Base-by-base conservation (phyloP, 1,140 invertebrate species). In the Aporrectodea caliginosa region DNA sequence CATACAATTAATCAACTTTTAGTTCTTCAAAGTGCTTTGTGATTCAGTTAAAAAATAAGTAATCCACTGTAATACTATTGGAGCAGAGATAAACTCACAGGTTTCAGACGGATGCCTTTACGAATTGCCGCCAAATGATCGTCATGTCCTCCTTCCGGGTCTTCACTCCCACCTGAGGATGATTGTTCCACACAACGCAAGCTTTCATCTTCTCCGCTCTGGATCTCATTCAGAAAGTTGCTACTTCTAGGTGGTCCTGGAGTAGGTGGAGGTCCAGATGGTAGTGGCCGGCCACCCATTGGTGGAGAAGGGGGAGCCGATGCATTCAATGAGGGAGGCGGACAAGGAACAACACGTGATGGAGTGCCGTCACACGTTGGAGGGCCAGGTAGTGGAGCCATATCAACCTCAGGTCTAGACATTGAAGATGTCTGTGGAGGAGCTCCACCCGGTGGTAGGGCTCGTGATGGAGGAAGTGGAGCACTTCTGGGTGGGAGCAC, bases 311-410 rank as follows among this genome's bases (percentile, higher is more conserved):
- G 12, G n/a, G 81, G 34, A 0, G 73, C n/a, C 22, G 73, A 33
- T 33, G 2, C 33, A 32, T n/a, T 35, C n/a, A 12, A 32, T n/a
- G 30, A 33, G 12, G 30, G 73, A 2, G 30, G 30, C 0, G 34
- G 34, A 14, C 34, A 35, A 79, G 78, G 78, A 43, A 43, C 70
- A n/a, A 43, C 33, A 32, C 32, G 16, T 22, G 69, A n/a, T 6
- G 29, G 27, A 0, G 30, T 22, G 29, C 77, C n/a, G 29, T n/a
- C 68, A 30, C 31, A 29, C 30, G 22, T 22, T 1, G 73, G 73
- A 12, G 79, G 79, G 43, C 81, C 74, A 70, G 82, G 75, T 75
- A 83, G 77, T 33, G 80, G 72, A 43, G 78, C 43, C 35, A 73
- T 68, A 71, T 1, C 34, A 16, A 29, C 29, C 6, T 1, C 33